These are phyloP conservation scores for Sebastes schlegelii DNA, from an alignment of 2,113 vertebrate genomes.

Conservation along the genomic window DNA sequence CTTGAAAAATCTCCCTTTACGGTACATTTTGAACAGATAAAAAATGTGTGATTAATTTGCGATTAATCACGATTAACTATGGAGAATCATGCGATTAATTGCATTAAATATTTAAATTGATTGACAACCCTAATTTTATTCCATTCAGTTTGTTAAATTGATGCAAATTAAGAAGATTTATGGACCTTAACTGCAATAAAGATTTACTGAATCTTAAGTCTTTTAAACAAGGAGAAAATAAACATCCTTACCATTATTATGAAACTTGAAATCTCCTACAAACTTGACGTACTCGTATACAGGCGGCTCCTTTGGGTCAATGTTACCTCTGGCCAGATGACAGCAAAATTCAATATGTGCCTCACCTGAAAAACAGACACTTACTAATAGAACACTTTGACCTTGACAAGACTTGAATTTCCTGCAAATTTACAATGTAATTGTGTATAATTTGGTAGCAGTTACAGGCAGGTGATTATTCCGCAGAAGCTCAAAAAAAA, in stretches of 20 bases:
- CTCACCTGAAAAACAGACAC: slow-evolving; percentile 81
- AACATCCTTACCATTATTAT: slow-evolving; percentile 88
- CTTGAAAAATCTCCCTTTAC: too few species aligned
- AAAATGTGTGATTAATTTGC: too few species aligned
- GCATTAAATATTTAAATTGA: too few species aligned
- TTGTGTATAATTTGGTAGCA: background rate
- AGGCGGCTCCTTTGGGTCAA: slow-evolving; percentile 81
- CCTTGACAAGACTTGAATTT: background rate
- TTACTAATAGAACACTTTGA: background rate
- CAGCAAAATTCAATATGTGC: slow-evolving; percentile 94
- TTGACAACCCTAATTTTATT: too few species aligned
- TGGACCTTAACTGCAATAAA: background rate
- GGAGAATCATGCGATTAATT: too few species aligned
- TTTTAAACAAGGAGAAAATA: background rate
- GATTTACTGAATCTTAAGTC: background rate
- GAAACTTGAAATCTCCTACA: slow-evolving; percentile 91
- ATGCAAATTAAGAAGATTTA: background rate
- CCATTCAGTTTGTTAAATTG: background rate
- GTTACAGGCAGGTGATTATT: background rate
- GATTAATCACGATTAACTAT: too few species aligned
- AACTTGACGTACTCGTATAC: slow-evolving; percentile 94
- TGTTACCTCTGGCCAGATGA: slow-evolving; percentile 91
- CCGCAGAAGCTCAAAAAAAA: background rate
- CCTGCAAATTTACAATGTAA: background rate
- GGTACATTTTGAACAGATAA: too few species aligned